Evolutionary conservation across 2,113 vertebrate genomes (phyloP).

Genomic region (Speoplatyrhinus poulsoni): DNA sequence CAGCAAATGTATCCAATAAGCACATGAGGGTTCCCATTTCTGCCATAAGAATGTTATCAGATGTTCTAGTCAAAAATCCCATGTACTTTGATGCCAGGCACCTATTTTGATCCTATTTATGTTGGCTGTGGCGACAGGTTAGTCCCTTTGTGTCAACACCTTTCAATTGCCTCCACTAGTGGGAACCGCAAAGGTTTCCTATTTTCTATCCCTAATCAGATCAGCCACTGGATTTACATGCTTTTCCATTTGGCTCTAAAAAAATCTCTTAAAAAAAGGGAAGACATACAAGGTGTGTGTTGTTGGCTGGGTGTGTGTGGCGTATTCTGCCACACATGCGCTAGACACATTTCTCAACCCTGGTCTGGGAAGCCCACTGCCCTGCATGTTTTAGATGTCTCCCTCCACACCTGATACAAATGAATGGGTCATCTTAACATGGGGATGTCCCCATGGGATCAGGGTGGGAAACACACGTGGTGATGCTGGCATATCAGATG

Average conservation of each 20-base stretch:
- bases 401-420: too few relatives aligned
- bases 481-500: too few relatives aligned
- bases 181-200: slow-evolving; percentile 34
- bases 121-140: slow-evolving; percentile 42
- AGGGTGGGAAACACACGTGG: too few relatives aligned
- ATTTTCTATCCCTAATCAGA: slow-evolving; percentile 53
- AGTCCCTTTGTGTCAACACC: slow-evolving; percentile 37
- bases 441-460: too few relatives aligned
- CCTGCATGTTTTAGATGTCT: too few relatives aligned
- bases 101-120: slow-evolving; percentile 52
- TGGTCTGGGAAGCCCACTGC: too few relatives aligned
- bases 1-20: slow-evolving; percentile 48
- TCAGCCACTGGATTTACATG: slow-evolving; percentile 27
- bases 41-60: slow-evolving; percentile 64
- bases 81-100: slow-evolving; percentile 53
- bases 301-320: too few relatives aligned
- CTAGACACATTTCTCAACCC: too few relatives aligned
- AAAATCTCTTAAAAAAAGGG: too few relatives aligned
- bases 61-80: slow-evolving; percentile 44
- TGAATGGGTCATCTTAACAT: too few relatives aligned
- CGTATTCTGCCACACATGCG: too few relatives aligned
- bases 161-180: slow-evolving; percentile 40
- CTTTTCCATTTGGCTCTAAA: slow-evolving; percentile 21
- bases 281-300: too few relatives aligned
- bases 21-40: slow-evolving; percentile 32